phyloP scores from a whole-genome alignment of 2,888 invertebrate species.

The Caenorhabditis imperialis region DNA sequence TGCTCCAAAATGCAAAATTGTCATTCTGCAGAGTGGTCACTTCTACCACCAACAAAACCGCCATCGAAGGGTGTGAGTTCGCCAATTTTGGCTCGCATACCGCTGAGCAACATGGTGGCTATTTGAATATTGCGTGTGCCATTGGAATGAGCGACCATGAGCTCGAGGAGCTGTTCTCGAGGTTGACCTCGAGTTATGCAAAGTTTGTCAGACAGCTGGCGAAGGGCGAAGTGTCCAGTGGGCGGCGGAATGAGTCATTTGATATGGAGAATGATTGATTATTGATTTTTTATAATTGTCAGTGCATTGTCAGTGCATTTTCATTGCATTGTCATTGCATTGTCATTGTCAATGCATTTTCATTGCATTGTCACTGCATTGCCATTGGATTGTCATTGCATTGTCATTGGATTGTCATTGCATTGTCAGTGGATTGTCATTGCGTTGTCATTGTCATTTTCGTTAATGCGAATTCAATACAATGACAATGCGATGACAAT shows the following conservation, averaged over 20 bases:
- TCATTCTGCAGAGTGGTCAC: conserved; percentile 63
- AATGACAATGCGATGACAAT: too few species aligned
- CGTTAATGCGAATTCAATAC: too few species aligned
- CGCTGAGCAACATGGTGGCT: conserved; percentile 65
- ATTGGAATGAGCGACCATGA: conserved; percentile 69
- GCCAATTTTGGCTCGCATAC: conserved; percentile 70
- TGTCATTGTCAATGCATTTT: too few species aligned
- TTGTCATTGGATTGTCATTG: too few species aligned
- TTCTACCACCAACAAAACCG: conserved; percentile 47
- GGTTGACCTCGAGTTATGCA: conserved; percentile 57
- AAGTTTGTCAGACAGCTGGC: conserved; percentile 47
- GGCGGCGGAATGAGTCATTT: conserved; percentile 35
- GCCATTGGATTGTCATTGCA: too few species aligned
- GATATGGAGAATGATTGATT: conserved; percentile 48
- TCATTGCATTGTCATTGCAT: too few species aligned
- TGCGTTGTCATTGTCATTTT: too few species aligned
- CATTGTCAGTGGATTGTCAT: too few species aligned
- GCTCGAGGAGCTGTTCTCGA: conserved; percentile 65
- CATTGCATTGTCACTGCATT: too few species aligned
- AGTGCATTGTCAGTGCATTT: too few species aligned
- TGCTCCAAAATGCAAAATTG: not conserved
- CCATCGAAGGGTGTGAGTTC: conserved; percentile 65
- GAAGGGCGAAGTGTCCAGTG: conserved; percentile 21
- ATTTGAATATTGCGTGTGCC: conserved; percentile 70
- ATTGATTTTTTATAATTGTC: not conserved